Evolutionary conservation across 2,113 vertebrate species (phyloP).

Genomic region (Petrocephalus zakoni): DNA sequence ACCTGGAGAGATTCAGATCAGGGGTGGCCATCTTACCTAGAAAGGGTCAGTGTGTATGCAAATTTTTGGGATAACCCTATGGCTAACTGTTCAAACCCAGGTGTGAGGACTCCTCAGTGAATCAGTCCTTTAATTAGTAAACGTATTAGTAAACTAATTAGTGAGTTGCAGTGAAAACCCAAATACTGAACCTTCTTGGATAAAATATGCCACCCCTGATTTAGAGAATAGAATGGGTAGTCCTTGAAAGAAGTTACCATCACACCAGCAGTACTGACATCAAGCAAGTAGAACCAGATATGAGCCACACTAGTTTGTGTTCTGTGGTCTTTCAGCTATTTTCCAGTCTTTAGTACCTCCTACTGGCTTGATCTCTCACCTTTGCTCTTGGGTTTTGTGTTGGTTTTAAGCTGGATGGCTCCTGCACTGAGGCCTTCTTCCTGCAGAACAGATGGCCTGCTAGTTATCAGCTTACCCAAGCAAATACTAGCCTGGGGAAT

Average conservation of each 20-base stretch:
- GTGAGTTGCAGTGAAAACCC: not conserved
- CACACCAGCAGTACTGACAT: not conserved
- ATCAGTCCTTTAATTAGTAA: not conserved
- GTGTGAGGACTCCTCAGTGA: not conserved
- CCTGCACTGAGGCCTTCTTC: not conserved
- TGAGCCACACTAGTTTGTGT: not conserved
- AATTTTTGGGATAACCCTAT: not conserved
- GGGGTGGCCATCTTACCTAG: not conserved
- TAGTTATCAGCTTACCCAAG: not conserved
- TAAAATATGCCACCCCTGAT: not conserved
- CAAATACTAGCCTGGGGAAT: not conserved
- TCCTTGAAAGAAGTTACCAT: not conserved
- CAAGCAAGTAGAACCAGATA: not conserved
- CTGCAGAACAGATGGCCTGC: constrained; percentile 13
- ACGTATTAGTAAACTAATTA: not conserved
- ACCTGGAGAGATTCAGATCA: not conserved
- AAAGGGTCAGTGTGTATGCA: not conserved
- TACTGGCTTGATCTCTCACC: constrained; percentile 21
- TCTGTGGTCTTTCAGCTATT: not conserved
- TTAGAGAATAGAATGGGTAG: not conserved
- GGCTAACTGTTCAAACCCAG: not conserved
- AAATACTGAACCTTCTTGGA: not conserved
- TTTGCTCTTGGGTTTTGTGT: not conserved
- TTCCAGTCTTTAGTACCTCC: not conserved
- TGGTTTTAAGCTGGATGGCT: not conserved